Base-by-base conservation (phyloP, 1,140 invertebrate genomes). In the Drosophila baimaii region DNA sequence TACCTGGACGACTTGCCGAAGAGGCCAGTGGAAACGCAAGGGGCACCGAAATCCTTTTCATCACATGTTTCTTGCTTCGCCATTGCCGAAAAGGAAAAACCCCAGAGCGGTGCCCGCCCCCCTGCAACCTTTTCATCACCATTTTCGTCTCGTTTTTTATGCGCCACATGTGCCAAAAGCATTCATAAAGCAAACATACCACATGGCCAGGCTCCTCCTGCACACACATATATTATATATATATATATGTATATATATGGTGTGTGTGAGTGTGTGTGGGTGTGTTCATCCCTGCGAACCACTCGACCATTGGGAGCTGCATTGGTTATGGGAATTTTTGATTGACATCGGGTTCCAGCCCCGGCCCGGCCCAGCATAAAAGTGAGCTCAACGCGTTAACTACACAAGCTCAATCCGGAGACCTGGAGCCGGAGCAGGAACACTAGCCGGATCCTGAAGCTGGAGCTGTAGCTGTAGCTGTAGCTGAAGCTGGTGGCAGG, bases 241-340 rank as follows among this genome's bases (percentile, higher is more conserved):
- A 52, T 43, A 33, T 64, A 27, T 73, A n/a, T n/a, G n/a, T 33
- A 29, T 29, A n/a, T 51, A 31, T 69, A 55, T 73, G 39, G 33
- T 58, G 70, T 31, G 44, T 9, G 51, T 54, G 35, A 17, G 61
- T 12, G 23, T 62, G 57, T 63, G 58, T 68, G 61, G 9, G 23
- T 62, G 57, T 63, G 58, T 68, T 64, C 64, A 58, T 41, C 65
- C 65, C 69, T 49, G 66, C 35, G 44, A 65, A 57, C 66, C 68
- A 78, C 75, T 72, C 77, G 59, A 71, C 80, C 66, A 70, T 56
- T 69, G 58, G 72, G 69, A 59, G 69, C 77, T 84, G 86, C 86
- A 86, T 82, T 77, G 82, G 82, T 83, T 86, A 90, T 86, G 88
- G 88, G 86, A 90, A 90, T 90, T 90, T 84, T 90, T 90, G 86